Evolutionary conservation across 2,113 vertebrate species (phyloP), one percentile per base, ranked within the genome.

Genomic region (Myodes glareolus): DNA sequence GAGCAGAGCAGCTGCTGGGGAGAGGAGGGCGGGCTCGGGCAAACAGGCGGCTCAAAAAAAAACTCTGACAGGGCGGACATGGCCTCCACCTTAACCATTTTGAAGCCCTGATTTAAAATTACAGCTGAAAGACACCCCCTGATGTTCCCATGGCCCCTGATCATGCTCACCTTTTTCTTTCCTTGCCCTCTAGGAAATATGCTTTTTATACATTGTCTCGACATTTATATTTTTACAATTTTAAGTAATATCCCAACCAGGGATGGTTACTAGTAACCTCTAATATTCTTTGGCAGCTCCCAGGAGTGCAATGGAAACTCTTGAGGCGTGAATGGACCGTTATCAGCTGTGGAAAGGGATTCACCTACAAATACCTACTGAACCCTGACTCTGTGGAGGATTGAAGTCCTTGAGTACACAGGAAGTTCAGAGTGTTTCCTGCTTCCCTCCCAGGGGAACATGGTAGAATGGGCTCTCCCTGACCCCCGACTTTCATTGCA

Each of bases 11-110:
- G 84, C 67, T 70, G 65, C 86, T 92, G 95, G 88, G 92, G 90
- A 95, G 91, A 86, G 94, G 95, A 96, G 96, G 95, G 89, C 58
- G 85, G 23, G 58, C 70, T 82, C 45, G 67, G 77, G 89, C 94
- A 94, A 96, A 97, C 73, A 93, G 85, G 91, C 86, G 58, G 42
- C 77, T 96, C 93, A 86, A 95, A 97, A 94, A 93, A 96, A 97
- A 96, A 89, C 68, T 36, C 21, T 58, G 92, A 92, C 65, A 80
- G 96, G 97, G 90, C 70, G 68, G 73, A 58, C 92, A 85, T 36
- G 65, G 31, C 77, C 63, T 97, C n/a, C 29, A 27, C 45, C 70
- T 97, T 92, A 96, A 97, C 81, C 45, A 76, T 61, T 67, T 45
- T 21, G 42, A n/a, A 92, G 50, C 45, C 3, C 29, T 25, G 45